Base-by-base conservation (phyloP, 2,797 vertebrate genomes). In the Adelosebastes latens region DNA sequence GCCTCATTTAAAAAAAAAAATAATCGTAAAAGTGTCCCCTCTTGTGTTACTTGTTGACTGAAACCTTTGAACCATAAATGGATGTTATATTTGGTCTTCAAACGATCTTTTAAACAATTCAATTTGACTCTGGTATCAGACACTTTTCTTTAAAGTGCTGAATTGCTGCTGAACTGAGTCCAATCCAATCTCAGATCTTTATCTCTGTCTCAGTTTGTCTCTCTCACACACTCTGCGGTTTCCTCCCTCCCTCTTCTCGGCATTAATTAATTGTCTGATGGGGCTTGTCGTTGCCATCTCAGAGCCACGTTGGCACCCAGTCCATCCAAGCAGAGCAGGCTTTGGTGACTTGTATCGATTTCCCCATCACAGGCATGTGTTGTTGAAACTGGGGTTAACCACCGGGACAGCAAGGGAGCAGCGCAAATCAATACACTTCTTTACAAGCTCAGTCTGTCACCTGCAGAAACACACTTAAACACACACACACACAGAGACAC, bases 351-450 rank as follows among this genome's bases (percentile, higher is more conserved):
- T 5, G 58, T 39, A 89, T 93, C 16, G 88, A 86, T 92, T 86
- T 81, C 39, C n/a, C 69, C 2, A 24, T 88, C 83, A 75, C 46
- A 9, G 55, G 58, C 60, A 2, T 22, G 42, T 84, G 81, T 90
- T 78, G 80, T 87, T 67, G 66, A 88, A 90, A 77, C 77, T 9
- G 74, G 80, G 88, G 87, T 92, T 89, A 92, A 92, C 85, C 69
- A 80, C 79, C 25, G 34, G 70, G 83, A 81, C 87, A 69, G 80
- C 68, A 20, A 62, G 69, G 77, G 87, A 82, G 79, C 86, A 55
- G 72, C 22, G 0, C 9, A 0, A 65, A 91, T 93, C 88, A 46
- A 93, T 93, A 64, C 36, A 0, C 11, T 55, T 46, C 67, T 56
- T 42, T 63, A 80, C 82, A 55, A 61, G 72, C 49, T 46, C 55